Base-by-base conservation (phyloP, 2,888 invertebrate genomes). In the Trichogramma dendrolimi region DNA sequence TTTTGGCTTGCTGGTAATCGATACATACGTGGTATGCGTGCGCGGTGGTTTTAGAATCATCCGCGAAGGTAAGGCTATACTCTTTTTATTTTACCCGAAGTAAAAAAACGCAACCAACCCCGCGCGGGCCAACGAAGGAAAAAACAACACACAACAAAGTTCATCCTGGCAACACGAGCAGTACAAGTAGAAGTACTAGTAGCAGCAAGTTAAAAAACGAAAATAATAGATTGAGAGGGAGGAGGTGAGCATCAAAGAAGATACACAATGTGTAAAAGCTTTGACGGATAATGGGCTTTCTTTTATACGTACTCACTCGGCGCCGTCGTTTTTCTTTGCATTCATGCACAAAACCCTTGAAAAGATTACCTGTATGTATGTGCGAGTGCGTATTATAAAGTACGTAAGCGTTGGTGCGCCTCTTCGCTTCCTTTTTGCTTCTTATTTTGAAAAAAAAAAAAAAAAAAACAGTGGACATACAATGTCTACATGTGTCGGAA, bases 281-380 rank as follows among this genome's bases (percentile, higher is more conserved):
- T 27, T 27, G 27, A 27, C 3, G 27, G 27, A 27, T 27, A 27
- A 27, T 27, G 27, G 27, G 27, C 27, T 27, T 27, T 27, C 27
- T 27, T 27, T 27, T 2, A 27, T 27, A 27, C 27, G 27, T 27
- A 27, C 27, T 27, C 27, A 27, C 27, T 27, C 58, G 61, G 58
- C 61, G 55, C 56, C 57, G 53, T 11, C 6, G 11, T 46, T 41
- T 53, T 52, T 52, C 55, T 47, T n/a, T 27, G 47, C 41, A 51
- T 51, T 48, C 44, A 10, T 46, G 40, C 38, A 27, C 11, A 7
- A 54, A 58, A 60, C 65, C 63, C 63, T 65, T 63, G 58, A 65
- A 61, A 58, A 65, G 65, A 65, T 65, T 65, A 63, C 65, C 61
- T 58, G 57, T 65, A 10, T 46, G 46, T n/a, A 27, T 27, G 27